Base-by-base conservation (phyloP, 2,888 invertebrate genomes). In the Aphodius sticticus region DNA sequence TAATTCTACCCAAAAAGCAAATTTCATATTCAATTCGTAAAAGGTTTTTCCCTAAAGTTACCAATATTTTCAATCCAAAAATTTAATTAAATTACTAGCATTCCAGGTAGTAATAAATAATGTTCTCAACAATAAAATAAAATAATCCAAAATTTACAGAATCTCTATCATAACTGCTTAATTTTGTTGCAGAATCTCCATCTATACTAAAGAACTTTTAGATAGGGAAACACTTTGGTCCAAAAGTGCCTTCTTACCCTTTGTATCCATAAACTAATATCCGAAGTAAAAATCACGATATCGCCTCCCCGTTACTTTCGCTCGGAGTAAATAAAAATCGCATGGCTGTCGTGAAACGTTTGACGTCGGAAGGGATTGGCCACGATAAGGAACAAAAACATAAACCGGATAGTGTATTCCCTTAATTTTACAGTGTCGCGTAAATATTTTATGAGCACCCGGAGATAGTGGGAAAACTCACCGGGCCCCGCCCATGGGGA, bases 401-500 rank as follows among this genome's bases (percentile, higher is more conserved):
- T 53, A 53, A 53, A 53, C 53, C 53, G 53, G 53, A 53, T 53
- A 53, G 53, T 53, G 53, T 53, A 53, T 53, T 53, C 12, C 53
- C 53, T 53, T 53, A 53, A 53, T 53, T 53, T 53, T 53, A 53
- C 53, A 53, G 53, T 53, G 53, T 53, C 53, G 53, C 53, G 53
- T 53, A 53, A 53, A 53, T 53, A 53, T 53, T 53, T 53, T 53
- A 53, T 53, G 53, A 53, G 53, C 53, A 12, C 9, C 53, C 53
- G 53, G 53, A 53, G 53, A 53, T 53, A 53, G 53, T 53, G 53
- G 12, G 53, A 53, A 12, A 12, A 26, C 26, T 26, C 26, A 26
- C 26, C 12, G 53, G 53, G 53, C 53, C 1, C 7, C 53, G 53
- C 53, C 53, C 53, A 53, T 9, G 53, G 53, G 53, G 53, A 53